Evolutionary conservation across 2,888 invertebrate species (phyloP), one percentile per base, ranked within the genome.

Genomic region (Orthosia incerta): DNA sequence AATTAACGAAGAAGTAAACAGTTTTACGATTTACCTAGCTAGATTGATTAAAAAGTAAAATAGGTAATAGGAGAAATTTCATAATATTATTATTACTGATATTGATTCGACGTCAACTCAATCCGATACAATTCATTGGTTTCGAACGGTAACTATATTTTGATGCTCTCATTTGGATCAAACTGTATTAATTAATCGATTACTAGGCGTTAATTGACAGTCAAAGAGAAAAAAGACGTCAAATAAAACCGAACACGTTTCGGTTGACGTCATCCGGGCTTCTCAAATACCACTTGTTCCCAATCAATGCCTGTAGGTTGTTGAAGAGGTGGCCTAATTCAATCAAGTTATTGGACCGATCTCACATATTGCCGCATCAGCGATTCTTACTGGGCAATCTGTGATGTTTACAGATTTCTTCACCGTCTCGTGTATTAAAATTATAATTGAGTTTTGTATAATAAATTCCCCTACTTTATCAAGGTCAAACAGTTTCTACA

Each of bases 401-500:
- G 62, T 63, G 31, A 56, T 31, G 31, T 31, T 31, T 31, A 71
- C 53, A 65, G 7, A 31, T 31, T 31, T 55, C 45, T 66, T 50
- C 15, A 61, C 50, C 23, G 26, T 51, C 63, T 50, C 12, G 48
- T 51, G 48, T 80, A 16, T 75, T 50, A 48, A 3, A 18, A 65
- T 61, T 16, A 26, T 20, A 45, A 71, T 76, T 23, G 45, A 11
- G 13, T 16, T 26, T 45, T 57, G 70, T 26, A 46, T 59, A 39
- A 50, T 23, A 48, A 45, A n/a, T 56, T 67, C 39, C 18, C 23
- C 39, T 61, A 50, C 51, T 46, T 56, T 56, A 59, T 82, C 67
- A 77, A 80, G 82, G 78, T 77, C 48, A 60, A 60, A 56, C 16
- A 69, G 66, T 73, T 82, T 75, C 55, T 71, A 74, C 81, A 80